Conservation (phyloP, 2,888 invertebrate species). For the Megamerina dolium region DNA sequence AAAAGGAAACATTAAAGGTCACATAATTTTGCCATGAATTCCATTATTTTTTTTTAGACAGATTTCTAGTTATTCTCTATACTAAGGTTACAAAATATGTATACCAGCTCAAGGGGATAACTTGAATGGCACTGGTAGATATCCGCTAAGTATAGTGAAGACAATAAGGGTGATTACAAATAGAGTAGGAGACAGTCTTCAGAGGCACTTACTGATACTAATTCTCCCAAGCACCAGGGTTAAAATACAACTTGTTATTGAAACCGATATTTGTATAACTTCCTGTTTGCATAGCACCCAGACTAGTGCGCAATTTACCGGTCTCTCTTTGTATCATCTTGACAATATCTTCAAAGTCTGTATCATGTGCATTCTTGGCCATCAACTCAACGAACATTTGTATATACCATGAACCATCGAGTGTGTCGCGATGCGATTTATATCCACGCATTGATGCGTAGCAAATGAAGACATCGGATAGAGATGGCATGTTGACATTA, state of each 20-base stretch:
- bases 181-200: too few species aligned
- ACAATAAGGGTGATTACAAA: too few species aligned
- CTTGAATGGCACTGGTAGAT: too few species aligned
- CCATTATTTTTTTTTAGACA: too few species aligned
- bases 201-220: too few species aligned
- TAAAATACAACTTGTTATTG: slow-evolving; percentile 58
- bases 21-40: too few species aligned
- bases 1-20: too few species aligned
- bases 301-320: slow-evolving; percentile 39
- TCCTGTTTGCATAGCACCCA: slow-evolving; percentile 55
- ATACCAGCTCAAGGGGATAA: too few species aligned
- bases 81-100: too few species aligned
- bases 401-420: slow-evolving; percentile 65
- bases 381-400: slow-evolving; percentile 62
- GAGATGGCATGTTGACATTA: slow-evolving; percentile 3
- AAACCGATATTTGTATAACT: slow-evolving; percentile 62
- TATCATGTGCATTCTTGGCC: slow-evolving; percentile 58
- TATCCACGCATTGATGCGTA: slow-evolving; percentile 58
- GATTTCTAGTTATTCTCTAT: too few species aligned
- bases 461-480: slow-evolving; percentile 60
- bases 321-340: slow-evolving; percentile 57
- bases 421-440: slow-evolving; percentile 54
- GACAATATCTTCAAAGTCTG: slow-evolving; percentile 60
- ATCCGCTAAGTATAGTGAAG: too few species aligned
- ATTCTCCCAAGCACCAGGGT: slow-evolving; percentile 54